Evolutionary conservation across 2,797 vertebrate genomes (phyloP).

Genomic region (Peromyscus eremicus): DNA sequence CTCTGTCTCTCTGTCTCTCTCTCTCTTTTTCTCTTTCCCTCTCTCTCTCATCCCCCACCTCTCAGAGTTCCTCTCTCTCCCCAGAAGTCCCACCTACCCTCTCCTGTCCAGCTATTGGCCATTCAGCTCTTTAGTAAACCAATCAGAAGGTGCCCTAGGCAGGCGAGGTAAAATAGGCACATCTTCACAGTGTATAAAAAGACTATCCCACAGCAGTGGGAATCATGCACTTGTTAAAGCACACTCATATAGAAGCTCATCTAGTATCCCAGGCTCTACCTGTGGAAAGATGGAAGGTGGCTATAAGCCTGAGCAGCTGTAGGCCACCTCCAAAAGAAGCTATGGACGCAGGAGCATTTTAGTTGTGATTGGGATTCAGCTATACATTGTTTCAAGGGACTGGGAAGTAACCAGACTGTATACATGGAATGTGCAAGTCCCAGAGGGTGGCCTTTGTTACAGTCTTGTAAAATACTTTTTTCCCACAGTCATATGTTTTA

Average conservation of each 20-base stretch:
- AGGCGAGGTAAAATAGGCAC: no score
- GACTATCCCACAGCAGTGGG: background rate
- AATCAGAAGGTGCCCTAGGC: background rate
- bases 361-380: background rate
- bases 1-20: no score
- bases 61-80: background rate
- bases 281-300: background rate
- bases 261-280: background rate
- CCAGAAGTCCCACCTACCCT: background rate
- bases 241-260: background rate
- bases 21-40: no score
- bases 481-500: background rate
- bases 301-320: background rate
- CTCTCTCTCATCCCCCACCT: background rate
- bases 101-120: background rate
- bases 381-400: background rate
- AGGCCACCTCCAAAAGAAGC: background rate
- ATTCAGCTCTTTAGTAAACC: background rate
- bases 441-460: background rate
- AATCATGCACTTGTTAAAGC: background rate
- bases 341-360: background rate
- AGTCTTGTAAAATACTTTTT: constrained; percentile 1
- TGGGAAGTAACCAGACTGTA: background rate
- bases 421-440: background rate
- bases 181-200: no score